Conservation (phyloP, 2,888 invertebrate species). For the Amblyjoppa fuscipennis region DNA sequence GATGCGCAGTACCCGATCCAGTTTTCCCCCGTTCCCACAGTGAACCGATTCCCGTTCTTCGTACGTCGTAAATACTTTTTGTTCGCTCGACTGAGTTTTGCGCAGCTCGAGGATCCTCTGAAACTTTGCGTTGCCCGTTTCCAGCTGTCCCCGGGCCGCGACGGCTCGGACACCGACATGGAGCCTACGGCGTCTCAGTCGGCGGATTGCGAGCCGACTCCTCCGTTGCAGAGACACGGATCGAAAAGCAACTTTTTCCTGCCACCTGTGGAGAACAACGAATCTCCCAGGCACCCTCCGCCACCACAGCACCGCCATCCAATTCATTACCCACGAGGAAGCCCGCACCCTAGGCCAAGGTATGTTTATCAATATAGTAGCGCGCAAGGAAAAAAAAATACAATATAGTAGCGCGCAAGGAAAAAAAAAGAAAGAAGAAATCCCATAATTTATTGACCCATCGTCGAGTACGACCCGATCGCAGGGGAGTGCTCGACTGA, state of each 20-base stretch:
- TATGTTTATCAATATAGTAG: conserved; percentile 75
- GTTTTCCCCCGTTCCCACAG: conserved; percentile 7
- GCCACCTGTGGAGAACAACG: conserved; percentile 88
- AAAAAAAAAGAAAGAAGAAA: too few species aligned
- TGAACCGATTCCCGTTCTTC: neutral
- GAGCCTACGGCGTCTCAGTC: conserved; percentile 96
- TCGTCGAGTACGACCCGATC: neutral
- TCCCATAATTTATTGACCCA: neutral
- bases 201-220: conserved; percentile 97
- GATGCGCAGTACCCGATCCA: conserved; percentile 23
- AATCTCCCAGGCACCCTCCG: conserved; percentile 84
- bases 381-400: neutral
- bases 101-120: conserved; percentile 4
- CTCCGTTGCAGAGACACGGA: conserved; percentile 93
- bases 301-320: conserved; percentile 86
- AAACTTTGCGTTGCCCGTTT: conserved; percentile 42
- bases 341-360: conserved; percentile 93
- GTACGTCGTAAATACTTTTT: conserved; percentile 37
- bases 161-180: conserved; percentile 93
- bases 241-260: conserved; percentile 95
- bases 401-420: too few species aligned
- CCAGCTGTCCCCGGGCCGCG: conserved; percentile 94
- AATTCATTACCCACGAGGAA: conserved; percentile 90
- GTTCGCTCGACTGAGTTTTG: conserved; percentile 3
- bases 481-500: too few species aligned